Conservation (phyloP, 2,113 vertebrate species). For the Ictalurus furcatus region DNA sequence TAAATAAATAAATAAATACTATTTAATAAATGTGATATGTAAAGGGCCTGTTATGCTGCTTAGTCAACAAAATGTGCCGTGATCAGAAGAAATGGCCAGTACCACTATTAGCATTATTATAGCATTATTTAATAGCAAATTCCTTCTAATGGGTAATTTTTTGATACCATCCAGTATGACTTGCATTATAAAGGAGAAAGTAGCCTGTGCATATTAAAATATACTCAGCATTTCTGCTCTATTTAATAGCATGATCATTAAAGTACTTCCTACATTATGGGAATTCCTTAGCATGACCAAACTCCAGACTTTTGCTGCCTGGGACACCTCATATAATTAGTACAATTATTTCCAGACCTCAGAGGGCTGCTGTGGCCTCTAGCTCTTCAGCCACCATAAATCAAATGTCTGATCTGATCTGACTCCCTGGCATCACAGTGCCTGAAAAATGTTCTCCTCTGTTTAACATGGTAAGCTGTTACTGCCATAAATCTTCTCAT, state of each 20-base stretch:
- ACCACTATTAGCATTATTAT: background rate
- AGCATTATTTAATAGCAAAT: background rate
- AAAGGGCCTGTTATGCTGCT: background rate
- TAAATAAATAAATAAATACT: background rate
- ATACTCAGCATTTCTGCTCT: background rate
- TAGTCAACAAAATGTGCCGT: background rate
- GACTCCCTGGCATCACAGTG: conserved; percentile 33
- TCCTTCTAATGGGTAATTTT: background rate
- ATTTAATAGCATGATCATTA: background rate
- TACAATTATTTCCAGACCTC: conserved; percentile 9
- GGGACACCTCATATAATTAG: background rate
- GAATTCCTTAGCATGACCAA: background rate
- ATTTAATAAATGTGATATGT: background rate
- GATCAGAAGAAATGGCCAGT: background rate
- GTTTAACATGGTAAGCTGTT: conserved; percentile 40
- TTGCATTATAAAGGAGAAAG: background rate
- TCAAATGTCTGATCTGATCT: conserved; percentile 44
- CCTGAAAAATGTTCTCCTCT: conserved; percentile 44
- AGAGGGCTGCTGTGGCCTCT: conserved; percentile 1
- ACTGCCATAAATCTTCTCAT: conserved; percentile 46
- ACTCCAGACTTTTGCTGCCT: conserved; percentile 3
- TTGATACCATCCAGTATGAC: background rate
- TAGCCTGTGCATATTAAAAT: background rate
- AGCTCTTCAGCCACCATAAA: conserved; percentile 47
- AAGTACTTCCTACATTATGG: background rate